Evolutionary conservation across 2,888 invertebrate species (phyloP), one percentile per base, ranked within the genome.

Genomic region (Ernsta delagoae): DNA sequence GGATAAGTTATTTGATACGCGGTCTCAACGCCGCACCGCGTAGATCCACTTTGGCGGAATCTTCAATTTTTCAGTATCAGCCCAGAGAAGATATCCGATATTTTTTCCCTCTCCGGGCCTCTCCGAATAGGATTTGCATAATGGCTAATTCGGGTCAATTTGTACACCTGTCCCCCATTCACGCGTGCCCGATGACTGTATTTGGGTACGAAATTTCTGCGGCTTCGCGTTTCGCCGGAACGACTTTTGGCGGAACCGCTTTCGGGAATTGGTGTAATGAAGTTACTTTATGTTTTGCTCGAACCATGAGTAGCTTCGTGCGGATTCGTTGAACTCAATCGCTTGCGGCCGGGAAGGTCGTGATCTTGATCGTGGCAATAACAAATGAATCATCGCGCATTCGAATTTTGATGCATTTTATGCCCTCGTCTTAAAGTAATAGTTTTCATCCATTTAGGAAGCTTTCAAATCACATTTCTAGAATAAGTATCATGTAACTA

Each of bases 1-100:
- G 83, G 83, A 84, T 83, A 85, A 87, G 90, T 90, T 89, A 90
- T 90, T 88, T 88, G 89, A 89, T 87, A 86, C 87, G 81, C 82
- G 80, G 78, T 76, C 77, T 61, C 68, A 36, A 36, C 61, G 72
- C 65, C 61, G 72, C 65, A 50, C 65, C 66, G 65, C 66, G 69
- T 66, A 72, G 70, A 65, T 74, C 70, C 70, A 72, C 72, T 74
- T 71, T 70, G 39, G 65, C 69, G 71, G 77, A 80, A 81, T 83
- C 84, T 79, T 79, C 80, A 79, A 84, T 84, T 86, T 86, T 87
- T 85, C 86, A 87, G 85, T 82, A 85, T 81, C 75, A 80, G 78
- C 78, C 76, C 73, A 71, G 72, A 80, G 79, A 80, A 80, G 83
- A 79, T 83, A 83, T 79, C 76, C 74, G 79, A 83, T 85, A 83